Evolutionary conservation across 2,797 vertebrate genomes (phyloP).

Genomic region (Poecilia picta): DNA sequence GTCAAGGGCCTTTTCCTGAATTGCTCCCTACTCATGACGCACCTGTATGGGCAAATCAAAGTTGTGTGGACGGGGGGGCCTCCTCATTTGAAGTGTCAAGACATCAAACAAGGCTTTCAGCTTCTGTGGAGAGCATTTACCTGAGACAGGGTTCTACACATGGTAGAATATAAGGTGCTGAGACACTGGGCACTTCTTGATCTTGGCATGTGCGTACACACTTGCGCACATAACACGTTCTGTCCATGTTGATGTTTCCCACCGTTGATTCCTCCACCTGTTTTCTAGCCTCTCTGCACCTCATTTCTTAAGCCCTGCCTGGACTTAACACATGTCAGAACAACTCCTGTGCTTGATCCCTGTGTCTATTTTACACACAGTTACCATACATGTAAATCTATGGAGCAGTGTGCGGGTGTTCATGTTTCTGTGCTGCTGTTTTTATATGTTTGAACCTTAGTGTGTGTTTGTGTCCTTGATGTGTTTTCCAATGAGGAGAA

Average conservation of each 20-base stretch:
- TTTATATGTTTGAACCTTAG: background rate
- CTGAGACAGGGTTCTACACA: conserved; percentile 41
- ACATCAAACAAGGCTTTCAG: conserved; percentile 8
- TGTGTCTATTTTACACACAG: background rate
- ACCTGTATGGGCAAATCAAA: conserved; percentile 40
- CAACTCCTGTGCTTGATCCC: conserved; percentile 10
- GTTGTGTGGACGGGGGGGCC: conserved; percentile 19
- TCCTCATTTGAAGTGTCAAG: background rate
- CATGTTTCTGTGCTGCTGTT: background rate
- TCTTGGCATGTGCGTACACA: conserved; percentile 24
- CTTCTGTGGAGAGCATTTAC: conserved; percentile 44
- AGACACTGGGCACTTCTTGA: conserved; percentile 43
- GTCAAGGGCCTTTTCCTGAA: background rate
- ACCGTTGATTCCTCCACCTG: conserved; percentile 53
- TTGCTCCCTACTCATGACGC: conserved; percentile 36
- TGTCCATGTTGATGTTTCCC: conserved; percentile 22
- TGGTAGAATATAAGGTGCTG: conserved; percentile 52
- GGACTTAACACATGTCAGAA: conserved; percentile 31
- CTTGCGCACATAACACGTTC: conserved; percentile 14
- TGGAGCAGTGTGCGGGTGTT: background rate
- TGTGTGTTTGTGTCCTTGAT: conserved; percentile 6
- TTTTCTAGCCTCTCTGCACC: conserved; percentile 40
- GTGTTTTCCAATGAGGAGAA: conserved; percentile 33
- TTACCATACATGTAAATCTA: background rate
- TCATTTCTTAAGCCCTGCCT: conserved; percentile 31